Base-by-base conservation (phyloP, 2,797 vertebrate genomes). In the Acipenser transmontanus region DNA sequence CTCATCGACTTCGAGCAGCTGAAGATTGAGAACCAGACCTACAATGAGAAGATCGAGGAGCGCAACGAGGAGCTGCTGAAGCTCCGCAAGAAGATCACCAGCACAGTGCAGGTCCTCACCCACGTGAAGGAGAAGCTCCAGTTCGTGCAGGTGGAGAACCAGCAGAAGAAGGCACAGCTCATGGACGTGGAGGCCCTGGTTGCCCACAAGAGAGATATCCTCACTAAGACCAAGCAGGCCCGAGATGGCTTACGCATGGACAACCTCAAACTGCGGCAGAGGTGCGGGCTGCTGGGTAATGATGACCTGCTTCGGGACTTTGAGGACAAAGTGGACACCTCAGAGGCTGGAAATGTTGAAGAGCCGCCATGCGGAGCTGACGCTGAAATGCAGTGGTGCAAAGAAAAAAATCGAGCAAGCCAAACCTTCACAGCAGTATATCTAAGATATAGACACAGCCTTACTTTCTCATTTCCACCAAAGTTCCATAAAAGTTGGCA, bases 111-210 rank as follows among this genome's bases (percentile, higher is more conserved):
- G 62, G 20, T 83, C 0, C 78, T 94, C 56, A 84, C 87, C 1
- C 90, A 92, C 1, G 2, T 91, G 5, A 93, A 86, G 72, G 91
- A 92, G 66, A 94, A 92, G 74, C 68, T 92, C 4, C 74, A 82
- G 68, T 87, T 85, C 49, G 68, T 82, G 47, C 86, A 89, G 62
- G 67, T 7, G 7, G 83, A 88, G 69, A 81, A 92, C 4, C 47
- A 72, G n/a, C 7, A 47, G 17, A 82, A 80, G 49, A 83, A 62
- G 49, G 65, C 76, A 0, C 77, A 83, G 59, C 84, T 93, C 62
- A 66, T 65, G 1, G 64, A 80, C 2, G 1, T 79, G 0, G 84
- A 93, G 59, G 69, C 47, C 0, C 0, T 13, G 10, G 70, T 91
- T 73, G 76, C 85, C 2, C 72, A 61, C 4, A 79, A 76, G 66